phyloP scores from a whole-genome alignment of 2,888 invertebrate species.

The Papilio gigon region DNA sequence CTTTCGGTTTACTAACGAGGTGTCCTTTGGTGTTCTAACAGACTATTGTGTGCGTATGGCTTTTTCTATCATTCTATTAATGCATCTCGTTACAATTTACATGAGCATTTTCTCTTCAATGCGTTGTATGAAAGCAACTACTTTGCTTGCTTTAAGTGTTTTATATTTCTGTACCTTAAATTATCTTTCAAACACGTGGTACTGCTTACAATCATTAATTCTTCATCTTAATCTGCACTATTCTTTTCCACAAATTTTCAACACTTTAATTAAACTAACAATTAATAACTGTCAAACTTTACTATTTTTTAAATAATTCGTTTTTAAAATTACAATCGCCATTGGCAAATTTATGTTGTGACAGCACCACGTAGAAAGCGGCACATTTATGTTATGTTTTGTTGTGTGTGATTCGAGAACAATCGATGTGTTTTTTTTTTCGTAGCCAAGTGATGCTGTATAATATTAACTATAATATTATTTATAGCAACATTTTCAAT shows the following conservation, averaged over 20 bases:
- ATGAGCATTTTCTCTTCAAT: constrained; percentile 25
- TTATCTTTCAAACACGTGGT: constrained; percentile 27
- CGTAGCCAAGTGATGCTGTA: constrained; percentile 1
- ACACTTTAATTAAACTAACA: constrained; percentile 16
- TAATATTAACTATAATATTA: background rate
- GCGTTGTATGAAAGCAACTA: constrained; percentile 35
- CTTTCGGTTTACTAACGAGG: constrained; percentile 32
- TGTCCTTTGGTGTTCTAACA: constrained; percentile 30
- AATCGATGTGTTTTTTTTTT: constrained; percentile 3
- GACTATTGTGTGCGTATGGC: constrained; percentile 38
- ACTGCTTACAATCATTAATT: constrained; percentile 32
- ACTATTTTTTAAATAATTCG: constrained; percentile 9
- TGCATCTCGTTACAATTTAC: constrained; percentile 30
- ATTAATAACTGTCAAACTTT: background rate
- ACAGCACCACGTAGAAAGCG: constrained; percentile 36
- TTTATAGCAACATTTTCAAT: constrained; percentile 6
- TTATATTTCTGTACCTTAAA: constrained; percentile 2
- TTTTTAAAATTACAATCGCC: constrained; percentile 23
- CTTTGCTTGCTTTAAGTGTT: constrained; percentile 40
- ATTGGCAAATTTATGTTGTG: constrained; percentile 25
- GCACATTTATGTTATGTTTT: constrained; percentile 31
- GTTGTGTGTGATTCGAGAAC: background rate
- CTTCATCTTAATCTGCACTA: constrained; percentile 21
- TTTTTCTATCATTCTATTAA: constrained; percentile 30
- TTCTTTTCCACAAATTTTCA: constrained; percentile 8